A percentile compares a stretch with the other conserved stretches of the same genome.
These are phyloP conservation scores for Branchellion lobata DNA, from an alignment of 2,888 invertebrate genomes.

Conservation along the genomic window DNA sequence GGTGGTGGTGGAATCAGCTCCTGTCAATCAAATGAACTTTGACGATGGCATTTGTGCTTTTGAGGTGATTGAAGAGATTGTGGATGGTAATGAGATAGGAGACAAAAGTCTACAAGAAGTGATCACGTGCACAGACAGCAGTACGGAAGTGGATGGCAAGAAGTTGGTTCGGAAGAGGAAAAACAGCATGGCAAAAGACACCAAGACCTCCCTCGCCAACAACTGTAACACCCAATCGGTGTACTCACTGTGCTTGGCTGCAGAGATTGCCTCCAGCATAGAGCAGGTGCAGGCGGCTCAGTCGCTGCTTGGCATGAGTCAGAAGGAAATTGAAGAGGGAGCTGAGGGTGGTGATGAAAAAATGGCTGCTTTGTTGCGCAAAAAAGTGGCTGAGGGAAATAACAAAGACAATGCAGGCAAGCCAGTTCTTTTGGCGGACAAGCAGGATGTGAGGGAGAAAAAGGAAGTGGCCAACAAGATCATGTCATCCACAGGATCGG, in stretches of 20 bases:
- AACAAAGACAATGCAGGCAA: not conserved
- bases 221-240: slow-evolving; percentile 34
- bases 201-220: not conserved
- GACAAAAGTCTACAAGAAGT: slow-evolving; percentile 13
- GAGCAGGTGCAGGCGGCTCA: slow-evolving; percentile 39
- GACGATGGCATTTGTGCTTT: slow-evolving; percentile 41
- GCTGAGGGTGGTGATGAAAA: slow-evolving; percentile 17
- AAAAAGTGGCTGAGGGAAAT: not conserved
- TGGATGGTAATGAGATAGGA: slow-evolving; percentile 17
- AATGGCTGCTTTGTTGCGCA: slow-evolving; percentile 25
- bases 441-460: slow-evolving; percentile 12
- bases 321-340: slow-evolving; percentile 24
- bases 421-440: not conserved
- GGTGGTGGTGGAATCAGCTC: slow-evolving; percentile 2
- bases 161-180: not conserved
- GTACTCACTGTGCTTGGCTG: slow-evolving; percentile 33
- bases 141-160: not conserved
- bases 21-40: not conserved
- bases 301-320: slow-evolving; percentile 34
- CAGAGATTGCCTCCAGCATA: slow-evolving; percentile 41
- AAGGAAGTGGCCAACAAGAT: not conserved
- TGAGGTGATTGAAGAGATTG: slow-evolving; percentile 40
- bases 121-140: not conserved
- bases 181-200: not conserved
- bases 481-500: not conserved